Conservation (phyloP, 2,797 vertebrate species). For the Argya squamiceps region DNA sequence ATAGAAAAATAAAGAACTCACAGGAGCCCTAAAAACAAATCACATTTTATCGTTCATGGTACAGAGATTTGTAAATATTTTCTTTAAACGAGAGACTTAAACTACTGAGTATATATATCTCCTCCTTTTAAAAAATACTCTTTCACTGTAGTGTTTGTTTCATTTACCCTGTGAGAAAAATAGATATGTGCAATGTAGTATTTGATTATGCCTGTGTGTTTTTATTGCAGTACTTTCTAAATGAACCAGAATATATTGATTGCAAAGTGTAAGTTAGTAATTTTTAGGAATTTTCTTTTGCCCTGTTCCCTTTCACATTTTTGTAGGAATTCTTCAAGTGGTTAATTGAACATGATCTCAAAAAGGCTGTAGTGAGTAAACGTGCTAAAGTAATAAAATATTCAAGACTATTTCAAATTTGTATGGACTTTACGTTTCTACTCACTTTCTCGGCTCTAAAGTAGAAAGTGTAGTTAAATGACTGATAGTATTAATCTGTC, state of each 20-base stretch:
- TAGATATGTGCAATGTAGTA: background rate
- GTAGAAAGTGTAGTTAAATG: constrained; percentile 8
- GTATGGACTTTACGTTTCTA: constrained; percentile 16
- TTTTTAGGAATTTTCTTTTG: background rate
- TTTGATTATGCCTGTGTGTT: background rate
- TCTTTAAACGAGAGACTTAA: background rate
- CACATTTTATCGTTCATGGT: background rate
- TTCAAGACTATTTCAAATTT: constrained; percentile 9
- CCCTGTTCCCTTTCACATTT: background rate
- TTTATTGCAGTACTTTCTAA: background rate
- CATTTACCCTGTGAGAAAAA: background rate
- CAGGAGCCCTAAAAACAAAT: background rate
- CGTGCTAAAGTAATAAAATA: constrained; percentile 1
- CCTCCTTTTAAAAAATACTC: background rate
- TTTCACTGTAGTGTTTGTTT: background rate
- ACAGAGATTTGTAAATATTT: background rate
- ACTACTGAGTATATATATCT: background rate
- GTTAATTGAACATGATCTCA: background rate
- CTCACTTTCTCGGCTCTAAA: constrained; percentile 53
- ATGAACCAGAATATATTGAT: background rate
- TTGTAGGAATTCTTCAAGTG: background rate
- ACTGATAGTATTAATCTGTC: constrained; percentile 15
- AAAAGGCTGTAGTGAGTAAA: background rate
- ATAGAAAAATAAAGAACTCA: background rate
- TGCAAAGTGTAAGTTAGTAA: background rate